phyloP scores from a whole-genome alignment of 2,113 vertebrate species.

The Oncorhynchus kisutch region DNA sequence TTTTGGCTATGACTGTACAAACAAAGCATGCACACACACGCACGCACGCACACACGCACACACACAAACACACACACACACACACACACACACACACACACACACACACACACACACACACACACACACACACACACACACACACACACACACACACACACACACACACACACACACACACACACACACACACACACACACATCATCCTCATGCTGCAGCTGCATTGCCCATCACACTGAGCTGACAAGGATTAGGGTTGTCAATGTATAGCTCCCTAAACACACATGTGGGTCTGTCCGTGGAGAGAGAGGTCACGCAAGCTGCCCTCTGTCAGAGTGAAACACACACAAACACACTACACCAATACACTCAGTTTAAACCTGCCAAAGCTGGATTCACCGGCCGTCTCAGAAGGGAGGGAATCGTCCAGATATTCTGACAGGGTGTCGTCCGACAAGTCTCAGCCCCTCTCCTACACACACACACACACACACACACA shows the following conservation, averaged over 20 bases:
- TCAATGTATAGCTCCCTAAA: slow-evolving; percentile 49
- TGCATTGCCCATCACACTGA: slow-evolving; percentile 61
- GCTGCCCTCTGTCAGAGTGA: neutral
- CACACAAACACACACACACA: too few species aligned
- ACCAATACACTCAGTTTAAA: slow-evolving; percentile 1
- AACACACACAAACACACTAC: neutral
- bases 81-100: too few species aligned
- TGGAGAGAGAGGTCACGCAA: neutral
- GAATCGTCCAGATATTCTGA: slow-evolving; percentile 47
- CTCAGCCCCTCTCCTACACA: slow-evolving; percentile 34
- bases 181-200: neutral
- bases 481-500: neutral
- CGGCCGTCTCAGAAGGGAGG: slow-evolving; percentile 53
- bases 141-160: neutral
- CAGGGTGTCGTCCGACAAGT: slow-evolving; percentile 56
- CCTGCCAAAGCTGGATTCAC: slow-evolving; percentile 66
- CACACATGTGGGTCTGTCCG: neutral
- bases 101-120: too few species aligned
- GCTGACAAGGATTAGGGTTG: slow-evolving; percentile 66
- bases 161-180: neutral
- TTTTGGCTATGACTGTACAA: too few species aligned
- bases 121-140: too few species aligned
- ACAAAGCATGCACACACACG: neutral
- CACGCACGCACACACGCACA: too few species aligned
- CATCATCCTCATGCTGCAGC: slow-evolving; percentile 43